Base-by-base conservation (phyloP, 2,797 vertebrate species). In the Gymnothorax reevesii region DNA sequence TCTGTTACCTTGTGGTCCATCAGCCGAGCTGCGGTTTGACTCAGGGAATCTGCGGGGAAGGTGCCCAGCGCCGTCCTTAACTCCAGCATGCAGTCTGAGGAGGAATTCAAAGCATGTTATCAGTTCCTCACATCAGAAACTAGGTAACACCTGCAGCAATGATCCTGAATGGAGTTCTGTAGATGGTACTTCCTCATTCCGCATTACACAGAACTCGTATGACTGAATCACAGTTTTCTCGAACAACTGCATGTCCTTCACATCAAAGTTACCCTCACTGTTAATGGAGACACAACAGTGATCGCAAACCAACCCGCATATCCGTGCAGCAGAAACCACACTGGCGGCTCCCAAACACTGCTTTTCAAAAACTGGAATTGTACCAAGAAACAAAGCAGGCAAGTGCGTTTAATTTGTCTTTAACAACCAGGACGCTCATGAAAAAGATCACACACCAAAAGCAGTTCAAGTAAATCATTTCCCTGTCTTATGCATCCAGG, bases 1-100 rank as follows among this genome's bases (percentile, higher is more conserved):
- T 57, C 15, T n/a, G n/a, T n/a, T 90, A 92, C 92, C 90, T 91
- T 91, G 85, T 66, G 87, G 57, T 86, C 55, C 82, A 86, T 88
- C 17, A 92, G 33, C 52, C 86, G 88, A 55, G 75, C 64, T 33
- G 83, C 88, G 33, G 87, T 90, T 25, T 75, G 84, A 20, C 15
- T 52, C 17, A 84, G 25, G 62, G 86, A 84, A 73, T 87, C 84
- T 0, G 77, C 66, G 55, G 89, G 83, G 85, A 88, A 89, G 0
- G 79, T 66, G 15, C 71, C 88, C 85, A 92, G 49, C 20, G 80
- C 73, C 64, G 60, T 89, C 82, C 71, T 88, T 57, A 92, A 85
- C 54, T 85, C 88, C 83, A 85, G 57, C n/a, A 86, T 82, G 85
- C 91, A 93, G 54, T 91, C 91, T 92, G 73, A 20, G 64, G 69